Conservation (phyloP, 2,797 vertebrate genomes). For the Eleutherodactylus coqui region DNA sequence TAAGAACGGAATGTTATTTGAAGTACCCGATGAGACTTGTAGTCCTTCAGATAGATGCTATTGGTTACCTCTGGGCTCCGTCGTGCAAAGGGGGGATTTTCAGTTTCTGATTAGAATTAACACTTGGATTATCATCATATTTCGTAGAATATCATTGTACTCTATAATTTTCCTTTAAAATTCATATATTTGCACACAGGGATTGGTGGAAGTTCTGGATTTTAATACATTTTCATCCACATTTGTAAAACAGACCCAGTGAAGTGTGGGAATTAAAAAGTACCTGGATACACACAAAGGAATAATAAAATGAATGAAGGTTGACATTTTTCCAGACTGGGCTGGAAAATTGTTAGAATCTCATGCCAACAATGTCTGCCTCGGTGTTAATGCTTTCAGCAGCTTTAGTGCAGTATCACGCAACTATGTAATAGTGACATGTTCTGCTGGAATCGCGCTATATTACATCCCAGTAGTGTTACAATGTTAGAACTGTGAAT, state of each 20-base stretch:
- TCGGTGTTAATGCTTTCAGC: slow-evolving; percentile 36
- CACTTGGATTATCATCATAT: neutral
- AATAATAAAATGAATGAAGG: slow-evolving; percentile 34
- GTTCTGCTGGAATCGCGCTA: neutral
- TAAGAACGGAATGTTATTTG: too few relatives aligned
- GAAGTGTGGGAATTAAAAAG: slow-evolving; percentile 32
- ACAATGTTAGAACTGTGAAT: neutral
- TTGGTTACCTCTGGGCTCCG: neutral
- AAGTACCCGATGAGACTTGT: neutral
- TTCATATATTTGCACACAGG: neutral
- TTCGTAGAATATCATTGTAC: neutral
- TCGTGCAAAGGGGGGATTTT: neutral
- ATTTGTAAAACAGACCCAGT: slow-evolving; percentile 25
- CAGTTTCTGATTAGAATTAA: neutral
- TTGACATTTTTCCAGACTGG: slow-evolving; percentile 31
- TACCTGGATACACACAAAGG: slow-evolving; percentile 37
- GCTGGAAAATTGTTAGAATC: slow-evolving; percentile 42
- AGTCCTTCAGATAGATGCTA: neutral
- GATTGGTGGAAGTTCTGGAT: neutral
- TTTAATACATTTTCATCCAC: slow-evolving; percentile 16
- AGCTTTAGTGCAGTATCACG: neutral
- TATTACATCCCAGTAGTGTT: neutral
- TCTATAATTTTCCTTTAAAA: neutral
- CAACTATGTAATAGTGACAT: neutral
- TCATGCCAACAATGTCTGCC: slow-evolving; percentile 39